Evolutionary conservation across 2,797 vertebrate species (phyloP), one percentile per base, ranked within the genome.

Genomic region (Phoebastria nigripes): DNA sequence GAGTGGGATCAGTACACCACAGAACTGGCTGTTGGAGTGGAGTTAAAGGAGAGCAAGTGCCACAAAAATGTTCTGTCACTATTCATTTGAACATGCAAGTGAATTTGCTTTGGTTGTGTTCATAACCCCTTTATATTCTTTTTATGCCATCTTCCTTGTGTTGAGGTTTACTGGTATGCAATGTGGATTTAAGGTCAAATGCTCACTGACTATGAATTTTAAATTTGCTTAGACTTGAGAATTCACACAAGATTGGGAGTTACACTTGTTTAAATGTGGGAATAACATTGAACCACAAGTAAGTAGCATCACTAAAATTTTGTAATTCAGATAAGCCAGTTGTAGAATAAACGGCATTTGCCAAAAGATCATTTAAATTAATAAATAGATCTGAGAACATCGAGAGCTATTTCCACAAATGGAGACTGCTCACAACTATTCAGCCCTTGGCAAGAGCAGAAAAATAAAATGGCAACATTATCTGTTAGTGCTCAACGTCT

Each of bases 1-100:
- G 62, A 58, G 29, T 0, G 0, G 51, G 73, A 44, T 62, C 62
- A 29, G 41, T 18, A 7, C 42, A 18, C 0, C 7, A 15, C 25
- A 15, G 49, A 61, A 31, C 41, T 72, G 85, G 54, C 33, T 90
- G 26, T 31, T 62, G 51, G 31, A 24, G 5, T 72, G 44, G 52
- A 80, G 70, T 62, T 80, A 56, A 72, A 66, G 74, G n/a, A 89
- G 47, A 65, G 44, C 28, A 61, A 83, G 35, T 28, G 54, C 33
- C 46, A 37, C 1, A 1, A 54, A 82, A 83, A 21, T 49, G 21
- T 78, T 47, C 67, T 65, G 65, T 82, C 59, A 28, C 44, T 78
- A 0, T 61, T 71, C 7, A 18, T 81, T 83, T 86, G 79, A 78
- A 81, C 1, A 1, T 41, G 54, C 29, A 61, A 69, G 65, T 22